Percentiles rank a stretch among this genome's conserved stretches.
Evolutionary conservation across 2,797 vertebrate genomes (phyloP).

Genomic region (Ispidina lecontei): DNA sequence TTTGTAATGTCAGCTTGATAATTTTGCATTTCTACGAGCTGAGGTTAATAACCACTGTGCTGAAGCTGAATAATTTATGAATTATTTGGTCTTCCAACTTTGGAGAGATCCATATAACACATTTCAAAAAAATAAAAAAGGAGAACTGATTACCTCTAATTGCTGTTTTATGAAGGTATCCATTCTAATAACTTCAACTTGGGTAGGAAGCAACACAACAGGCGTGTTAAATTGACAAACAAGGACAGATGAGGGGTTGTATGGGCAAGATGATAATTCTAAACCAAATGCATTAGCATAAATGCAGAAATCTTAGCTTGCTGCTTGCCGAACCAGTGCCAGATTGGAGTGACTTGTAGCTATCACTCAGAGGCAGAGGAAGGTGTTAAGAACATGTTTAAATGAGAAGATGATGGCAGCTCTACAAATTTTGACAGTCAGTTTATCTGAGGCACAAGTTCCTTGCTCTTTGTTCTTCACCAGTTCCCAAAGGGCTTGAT

Average conservation of each 20-base stretch:
- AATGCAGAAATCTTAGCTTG: constrained; percentile 54
- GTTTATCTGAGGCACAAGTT: constrained; percentile 65
- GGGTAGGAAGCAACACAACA: not conserved
- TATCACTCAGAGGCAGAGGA: constrained; percentile 69
- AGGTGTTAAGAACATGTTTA: constrained; percentile 71
- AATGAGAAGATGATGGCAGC: constrained; percentile 67
- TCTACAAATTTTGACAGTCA: constrained; percentile 69
- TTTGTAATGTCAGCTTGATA: constrained; percentile 9
- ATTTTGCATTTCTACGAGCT: not conserved
- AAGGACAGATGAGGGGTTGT: not conserved
- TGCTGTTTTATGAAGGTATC: not conserved
- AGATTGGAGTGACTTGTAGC: constrained; percentile 69
- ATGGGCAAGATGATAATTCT: constrained; percentile 3
- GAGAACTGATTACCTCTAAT: not conserved
- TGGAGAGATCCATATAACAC: not conserved
- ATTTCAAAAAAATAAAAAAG: not conserved
- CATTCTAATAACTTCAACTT: not conserved
- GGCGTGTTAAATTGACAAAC: not conserved
- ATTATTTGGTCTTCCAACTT: not conserved
- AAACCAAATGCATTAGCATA: constrained; percentile 52
- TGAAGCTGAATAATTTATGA: not conserved
- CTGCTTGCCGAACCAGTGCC: constrained; percentile 59
- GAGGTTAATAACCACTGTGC: not conserved
- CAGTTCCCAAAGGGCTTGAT: constrained; percentile 47
- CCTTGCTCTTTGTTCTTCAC: constrained; percentile 68